Evolutionary conservation across 1,140 invertebrate species (phyloP).

Genomic region (Drosophila biarmipes): DNA sequence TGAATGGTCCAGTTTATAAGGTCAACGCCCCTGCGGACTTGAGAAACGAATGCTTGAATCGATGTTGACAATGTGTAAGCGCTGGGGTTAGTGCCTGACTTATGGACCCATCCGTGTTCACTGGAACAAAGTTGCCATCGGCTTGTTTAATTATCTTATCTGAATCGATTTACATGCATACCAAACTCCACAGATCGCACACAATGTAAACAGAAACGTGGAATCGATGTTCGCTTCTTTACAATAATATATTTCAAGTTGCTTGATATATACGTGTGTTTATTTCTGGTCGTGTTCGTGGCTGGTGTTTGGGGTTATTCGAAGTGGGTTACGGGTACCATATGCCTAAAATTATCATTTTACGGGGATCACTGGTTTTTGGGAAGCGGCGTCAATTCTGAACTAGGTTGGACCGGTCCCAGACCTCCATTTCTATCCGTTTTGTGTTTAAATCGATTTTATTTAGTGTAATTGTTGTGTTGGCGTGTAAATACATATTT

Average conservation of each 20-base stretch:
- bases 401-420: background rate
- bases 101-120: slow-evolving; percentile 32
- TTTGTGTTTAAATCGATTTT: slow-evolving; percentile 44
- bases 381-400: slow-evolving; percentile 10
- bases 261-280: slow-evolving; percentile 28
- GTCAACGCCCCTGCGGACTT: slow-evolving; percentile 28
- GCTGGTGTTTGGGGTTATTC: slow-evolving; percentile 4
- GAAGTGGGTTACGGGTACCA: slow-evolving; percentile 18
- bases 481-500: slow-evolving; percentile 45
- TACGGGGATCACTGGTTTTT: background rate
- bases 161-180: slow-evolving; percentile 51
- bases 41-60: slow-evolving; percentile 14
- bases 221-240: slow-evolving; percentile 33
- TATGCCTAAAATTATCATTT: slow-evolving; percentile 7
- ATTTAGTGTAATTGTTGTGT: slow-evolving; percentile 37
- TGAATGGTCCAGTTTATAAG: slow-evolving; percentile 15
- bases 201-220: slow-evolving; percentile 13
- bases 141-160: slow-evolving; percentile 41
- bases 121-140: slow-evolving; percentile 14
- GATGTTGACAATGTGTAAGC: slow-evolving; percentile 22
- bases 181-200: slow-evolving; percentile 35
- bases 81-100: slow-evolving; percentile 21
- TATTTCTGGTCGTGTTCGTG: slow-evolving; percentile 17
- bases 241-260: slow-evolving; percentile 58
- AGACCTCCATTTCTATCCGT: background rate